Conservation (phyloP, 2,888 invertebrate species). For the Mimumesa dahlbomi region DNA sequence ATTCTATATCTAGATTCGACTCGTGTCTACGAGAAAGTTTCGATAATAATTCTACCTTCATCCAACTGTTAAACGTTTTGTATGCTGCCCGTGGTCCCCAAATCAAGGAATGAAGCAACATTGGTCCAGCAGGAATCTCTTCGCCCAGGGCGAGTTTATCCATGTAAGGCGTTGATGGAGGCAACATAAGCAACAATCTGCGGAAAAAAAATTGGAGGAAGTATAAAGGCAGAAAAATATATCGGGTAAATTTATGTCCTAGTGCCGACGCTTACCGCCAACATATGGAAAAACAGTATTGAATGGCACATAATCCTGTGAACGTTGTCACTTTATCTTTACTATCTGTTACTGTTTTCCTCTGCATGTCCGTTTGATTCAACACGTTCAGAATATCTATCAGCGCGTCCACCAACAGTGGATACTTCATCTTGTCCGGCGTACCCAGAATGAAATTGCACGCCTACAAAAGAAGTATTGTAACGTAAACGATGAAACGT, state of each 20-base stretch:
- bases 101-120: constrained; percentile 90
- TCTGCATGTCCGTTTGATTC: constrained; percentile 83
- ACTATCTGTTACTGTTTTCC: constrained; percentile 67
- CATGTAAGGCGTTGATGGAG: constrained; percentile 94
- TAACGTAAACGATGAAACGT: too few relatives aligned
- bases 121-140: constrained; percentile 85
- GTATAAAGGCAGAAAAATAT: too few relatives aligned
- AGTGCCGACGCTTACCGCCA: constrained; percentile 84
- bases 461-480: constrained; percentile 84
- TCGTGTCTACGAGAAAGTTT: too few relatives aligned
- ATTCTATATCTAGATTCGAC: too few relatives aligned
- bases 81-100: constrained; percentile 94
- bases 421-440: constrained; percentile 94
- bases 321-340: constrained; percentile 80
- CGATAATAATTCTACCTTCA: too few relatives aligned
- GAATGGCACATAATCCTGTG: constrained; percentile 89
- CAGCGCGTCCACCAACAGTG: constrained; percentile 91
- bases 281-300: constrained; percentile 93
- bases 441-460: constrained; percentile 97
- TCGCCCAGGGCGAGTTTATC: constrained; percentile 87
- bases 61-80: constrained; percentile 92
- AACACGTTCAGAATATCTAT: constrained; percentile 91
- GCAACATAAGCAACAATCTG: constrained; percentile 91
- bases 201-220: too few relatives aligned
- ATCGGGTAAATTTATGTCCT: too few relatives aligned